Percentiles rank a stretch among this genome's conserved stretches.
phyloP scores from a whole-genome alignment of 2,888 invertebrate genomes.

The Drosophila parthenogenetica region DNA sequence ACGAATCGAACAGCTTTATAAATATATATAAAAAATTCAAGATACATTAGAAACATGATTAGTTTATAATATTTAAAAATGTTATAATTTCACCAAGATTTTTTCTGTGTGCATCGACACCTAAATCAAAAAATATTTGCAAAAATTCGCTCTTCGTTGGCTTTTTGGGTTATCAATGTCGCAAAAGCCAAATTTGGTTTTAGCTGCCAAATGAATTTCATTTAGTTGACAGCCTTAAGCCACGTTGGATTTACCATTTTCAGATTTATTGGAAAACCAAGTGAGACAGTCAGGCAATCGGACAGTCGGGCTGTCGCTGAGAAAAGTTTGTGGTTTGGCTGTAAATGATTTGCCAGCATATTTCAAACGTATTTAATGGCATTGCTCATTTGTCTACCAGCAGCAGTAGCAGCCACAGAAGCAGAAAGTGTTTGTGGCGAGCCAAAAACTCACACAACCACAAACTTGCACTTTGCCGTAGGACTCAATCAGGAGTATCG shows the following conservation, averaged over 20 bases:
- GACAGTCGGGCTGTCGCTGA: neutral
- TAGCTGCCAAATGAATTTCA: slow-evolving; percentile 30
- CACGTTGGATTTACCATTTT: slow-evolving; percentile 40
- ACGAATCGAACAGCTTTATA: no score
- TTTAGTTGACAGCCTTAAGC: slow-evolving; percentile 45
- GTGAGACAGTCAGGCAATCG: neutral
- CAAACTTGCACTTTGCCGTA: slow-evolving; percentile 40
- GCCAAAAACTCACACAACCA: slow-evolving; percentile 25
- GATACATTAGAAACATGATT: no score
- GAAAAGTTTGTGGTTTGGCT: slow-evolving; percentile 28
- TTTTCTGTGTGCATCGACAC: no score
- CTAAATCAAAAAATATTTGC: slow-evolving; percentile 21
- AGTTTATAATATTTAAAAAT: no score
- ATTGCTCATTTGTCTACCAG: slow-evolving; percentile 72
- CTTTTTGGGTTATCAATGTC: slow-evolving; percentile 7
- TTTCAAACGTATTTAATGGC: slow-evolving; percentile 72
- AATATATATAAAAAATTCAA: no score
- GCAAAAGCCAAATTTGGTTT: slow-evolving; percentile 15
- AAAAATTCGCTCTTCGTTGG: neutral
- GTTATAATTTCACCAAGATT: neutral
- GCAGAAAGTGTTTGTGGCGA: slow-evolving; percentile 43
- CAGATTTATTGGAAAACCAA: slow-evolving; percentile 60
- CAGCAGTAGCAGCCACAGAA: slow-evolving; percentile 29
- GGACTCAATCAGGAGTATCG: slow-evolving; percentile 25
- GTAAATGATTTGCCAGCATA: slow-evolving; percentile 74